Evolutionary conservation across 2,113 vertebrate genomes (phyloP).

Genomic region (Petromus typicus): DNA sequence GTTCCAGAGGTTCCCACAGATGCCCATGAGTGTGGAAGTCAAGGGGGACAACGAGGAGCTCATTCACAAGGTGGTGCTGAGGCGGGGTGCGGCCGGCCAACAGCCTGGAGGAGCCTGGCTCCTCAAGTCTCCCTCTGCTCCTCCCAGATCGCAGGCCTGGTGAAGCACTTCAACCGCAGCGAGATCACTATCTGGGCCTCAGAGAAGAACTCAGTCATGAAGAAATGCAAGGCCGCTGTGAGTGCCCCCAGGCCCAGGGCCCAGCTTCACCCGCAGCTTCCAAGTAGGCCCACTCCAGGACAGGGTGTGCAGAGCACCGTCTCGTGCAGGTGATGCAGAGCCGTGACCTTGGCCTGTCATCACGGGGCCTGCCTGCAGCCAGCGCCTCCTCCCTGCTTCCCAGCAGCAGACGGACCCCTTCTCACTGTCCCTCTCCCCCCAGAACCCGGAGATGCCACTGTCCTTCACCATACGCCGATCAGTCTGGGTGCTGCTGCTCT

Average conservation of each 20-base stretch:
- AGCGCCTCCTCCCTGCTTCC: neutral
- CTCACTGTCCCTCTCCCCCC: neutral
- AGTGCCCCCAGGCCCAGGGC: neutral
- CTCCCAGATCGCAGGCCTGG: conserved; percentile 88
- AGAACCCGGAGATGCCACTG: conserved; percentile 91
- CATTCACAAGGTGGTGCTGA: conserved; percentile 87
- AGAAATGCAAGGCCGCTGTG: conserved; percentile 88
- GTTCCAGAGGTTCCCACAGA: conserved; percentile 88
- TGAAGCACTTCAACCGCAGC: conserved; percentile 86
- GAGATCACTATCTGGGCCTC: conserved; percentile 91
- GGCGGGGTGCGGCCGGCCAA: accelerated
- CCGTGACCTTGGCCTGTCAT: neutral
- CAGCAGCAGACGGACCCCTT: neutral
- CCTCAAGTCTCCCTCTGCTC: neutral
- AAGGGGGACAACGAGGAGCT: conserved; percentile 88
- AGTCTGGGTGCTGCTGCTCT: conserved; percentile 86
- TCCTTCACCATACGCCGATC: conserved; percentile 87
- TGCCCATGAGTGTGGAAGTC: conserved; percentile 90
- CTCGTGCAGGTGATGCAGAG: no score
- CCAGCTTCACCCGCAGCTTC: neutral
- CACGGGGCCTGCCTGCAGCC: neutral
- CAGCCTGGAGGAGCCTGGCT: neutral
- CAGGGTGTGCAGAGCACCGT: neutral
- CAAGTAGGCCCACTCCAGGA: neutral
- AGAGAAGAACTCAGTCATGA: conserved; percentile 83